phyloP scores from a whole-genome alignment of 2,888 invertebrate species.

The Melanophora roralis region DNA sequence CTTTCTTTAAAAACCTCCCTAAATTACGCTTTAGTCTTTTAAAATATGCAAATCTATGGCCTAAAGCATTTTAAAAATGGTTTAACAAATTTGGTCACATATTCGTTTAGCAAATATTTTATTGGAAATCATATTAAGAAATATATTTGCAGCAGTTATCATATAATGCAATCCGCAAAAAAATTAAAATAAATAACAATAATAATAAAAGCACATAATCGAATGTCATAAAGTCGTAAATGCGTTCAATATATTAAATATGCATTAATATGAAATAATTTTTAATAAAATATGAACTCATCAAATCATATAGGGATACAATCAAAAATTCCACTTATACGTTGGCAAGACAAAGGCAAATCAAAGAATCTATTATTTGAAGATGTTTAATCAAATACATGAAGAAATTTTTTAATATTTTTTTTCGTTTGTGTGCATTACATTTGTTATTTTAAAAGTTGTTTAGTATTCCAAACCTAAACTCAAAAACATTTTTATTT shows the following conservation, averaged over 20 bases:
- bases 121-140: slow-evolving; percentile 61
- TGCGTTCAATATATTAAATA: slow-evolving; percentile 57
- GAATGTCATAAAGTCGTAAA: slow-evolving; percentile 47
- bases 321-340: neutral
- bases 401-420: slow-evolving; percentile 39
- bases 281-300: neutral
- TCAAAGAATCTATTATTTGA: neutral
- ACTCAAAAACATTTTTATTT: slow-evolving; percentile 23
- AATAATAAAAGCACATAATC: slow-evolving; percentile 17
- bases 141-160: slow-evolving; percentile 21
- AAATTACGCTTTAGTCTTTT: neutral
- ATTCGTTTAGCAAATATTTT: slow-evolving; percentile 60
- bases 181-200: too few species aligned
- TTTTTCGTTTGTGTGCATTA: slow-evolving; percentile 8
- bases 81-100: slow-evolving; percentile 51
- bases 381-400: neutral
- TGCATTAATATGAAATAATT: slow-evolving; percentile 56
- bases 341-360: neutral
- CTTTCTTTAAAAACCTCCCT: too few species aligned
- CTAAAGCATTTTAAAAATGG: neutral
- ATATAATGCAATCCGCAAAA: neutral
- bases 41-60: neutral
- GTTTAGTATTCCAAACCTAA: slow-evolving; percentile 44
- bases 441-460: neutral
- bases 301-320: neutral